A percentile compares a stretch with the other conserved stretches of the same genome.
Conservation (phyloP, 2,113 vertebrate species). For the Ovibos moschatus region DNA sequence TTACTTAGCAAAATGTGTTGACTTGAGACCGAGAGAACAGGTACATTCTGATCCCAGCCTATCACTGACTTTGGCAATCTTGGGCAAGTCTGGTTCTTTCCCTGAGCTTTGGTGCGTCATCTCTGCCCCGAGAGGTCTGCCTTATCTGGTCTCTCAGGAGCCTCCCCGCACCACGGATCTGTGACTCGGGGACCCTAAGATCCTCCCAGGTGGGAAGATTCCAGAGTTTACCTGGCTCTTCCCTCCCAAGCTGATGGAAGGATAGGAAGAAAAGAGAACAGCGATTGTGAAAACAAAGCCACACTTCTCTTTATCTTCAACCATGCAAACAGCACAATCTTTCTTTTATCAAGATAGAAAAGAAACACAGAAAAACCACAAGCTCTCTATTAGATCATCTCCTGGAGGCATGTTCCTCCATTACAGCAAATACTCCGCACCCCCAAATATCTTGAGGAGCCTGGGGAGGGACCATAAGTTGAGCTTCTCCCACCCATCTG, state of each 20-base stretch:
- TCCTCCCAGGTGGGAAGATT: no score
- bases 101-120: background rate
- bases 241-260: background rate
- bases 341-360: background rate
- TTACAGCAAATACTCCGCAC: background rate
- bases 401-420: background rate
- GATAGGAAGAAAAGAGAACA: background rate
- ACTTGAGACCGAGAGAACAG: background rate
- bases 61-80: background rate
- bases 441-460: background rate
- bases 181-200: background rate
- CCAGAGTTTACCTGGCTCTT: background rate
- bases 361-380: background rate
- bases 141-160: background rate
- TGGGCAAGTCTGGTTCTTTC: background rate
- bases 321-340: fast-evolving
- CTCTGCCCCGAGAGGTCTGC: background rate
- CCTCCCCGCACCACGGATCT: background rate
- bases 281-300: background rate
- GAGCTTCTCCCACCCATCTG: background rate
- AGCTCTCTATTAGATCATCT: background rate
- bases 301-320: background rate
- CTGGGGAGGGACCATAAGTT: fast-evolving
- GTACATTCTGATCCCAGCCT: background rate
- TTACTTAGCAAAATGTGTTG: background rate